These are phyloP conservation scores for Danio albolineatus DNA, from an alignment of 2,797 vertebrate species.

Conservation along the genomic window DNA sequence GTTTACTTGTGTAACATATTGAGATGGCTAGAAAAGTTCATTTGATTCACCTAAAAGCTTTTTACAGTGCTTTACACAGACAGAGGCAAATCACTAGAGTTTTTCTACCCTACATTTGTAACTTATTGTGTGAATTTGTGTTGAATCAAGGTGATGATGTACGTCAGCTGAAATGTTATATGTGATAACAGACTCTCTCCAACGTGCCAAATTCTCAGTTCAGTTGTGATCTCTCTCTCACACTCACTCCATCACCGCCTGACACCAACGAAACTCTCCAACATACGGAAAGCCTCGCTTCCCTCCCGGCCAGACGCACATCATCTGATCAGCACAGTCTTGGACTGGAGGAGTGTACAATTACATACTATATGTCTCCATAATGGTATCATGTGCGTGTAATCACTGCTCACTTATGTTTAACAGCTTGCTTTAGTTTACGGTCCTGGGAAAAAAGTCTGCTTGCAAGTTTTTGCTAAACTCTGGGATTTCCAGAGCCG, in stretches of 20 bases:
- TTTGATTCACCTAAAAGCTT: too few species aligned
- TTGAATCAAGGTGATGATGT: not conserved
- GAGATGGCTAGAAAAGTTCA: too few species aligned
- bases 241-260: constrained; percentile 29
- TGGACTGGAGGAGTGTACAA: not conserved
- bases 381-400: not conserved
- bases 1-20: too few species aligned
- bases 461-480: constrained; percentile 15
- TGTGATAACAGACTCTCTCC: not conserved
- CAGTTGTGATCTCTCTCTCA: constrained; percentile 5
- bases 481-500: constrained; percentile 16
- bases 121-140: constrained; percentile 19
- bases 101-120: not conserved
- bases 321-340: constrained; percentile 8
- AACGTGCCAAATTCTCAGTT: constrained; percentile 10
- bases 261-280: constrained; percentile 4
- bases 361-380: constrained; percentile 24
- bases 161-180: not conserved
- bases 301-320: not conserved
- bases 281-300: constrained; percentile 4
- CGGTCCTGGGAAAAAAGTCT: constrained; percentile 5
- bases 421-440: constrained; percentile 33
- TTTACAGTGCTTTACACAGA: not conserved
- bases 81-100: not conserved
- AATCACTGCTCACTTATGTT: constrained; percentile 2